These are phyloP conservation scores for Colistium nudipinnis DNA, from an alignment of 2,113 vertebrate genomes.

Conservation along the genomic window DNA sequence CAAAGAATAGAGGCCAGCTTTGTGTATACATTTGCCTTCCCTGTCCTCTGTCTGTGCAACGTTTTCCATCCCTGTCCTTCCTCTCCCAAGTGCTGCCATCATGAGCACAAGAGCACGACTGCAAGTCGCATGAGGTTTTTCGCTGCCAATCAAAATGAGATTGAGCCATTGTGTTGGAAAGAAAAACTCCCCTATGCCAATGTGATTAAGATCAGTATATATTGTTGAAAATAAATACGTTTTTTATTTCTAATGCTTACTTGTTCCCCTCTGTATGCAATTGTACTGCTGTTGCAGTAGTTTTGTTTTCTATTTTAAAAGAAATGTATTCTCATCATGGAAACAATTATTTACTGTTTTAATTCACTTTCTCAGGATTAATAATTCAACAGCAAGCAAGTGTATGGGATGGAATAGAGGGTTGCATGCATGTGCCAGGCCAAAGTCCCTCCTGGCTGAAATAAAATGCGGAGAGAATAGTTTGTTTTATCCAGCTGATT, in stretches of 20 bases:
- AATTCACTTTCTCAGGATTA: slow-evolving; percentile 97
- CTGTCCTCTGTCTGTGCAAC: slow-evolving; percentile 11
- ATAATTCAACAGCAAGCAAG: slow-evolving; percentile 76
- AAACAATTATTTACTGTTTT: slow-evolving; percentile 87
- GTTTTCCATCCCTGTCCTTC: slow-evolving; percentile 9
- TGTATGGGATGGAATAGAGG: slow-evolving; percentile 68
- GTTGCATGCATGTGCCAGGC: slow-evolving; percentile 38
- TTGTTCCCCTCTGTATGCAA: slow-evolving; percentile 83
- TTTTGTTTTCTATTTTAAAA: slow-evolving; percentile 76
- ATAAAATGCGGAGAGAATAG: slow-evolving; percentile 25
- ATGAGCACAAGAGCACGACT: slow-evolving; percentile 83
- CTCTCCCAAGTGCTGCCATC: slow-evolving; percentile 70
- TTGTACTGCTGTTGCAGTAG: slow-evolving; percentile 87
- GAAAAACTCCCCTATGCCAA: slow-evolving; percentile 81
- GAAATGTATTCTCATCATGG: slow-evolving; percentile 78
- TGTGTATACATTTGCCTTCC: slow-evolving; percentile 18
- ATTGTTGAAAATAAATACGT: slow-evolving; percentile 72
- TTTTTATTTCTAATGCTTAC: slow-evolving; percentile 84
- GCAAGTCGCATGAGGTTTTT: slow-evolving; percentile 75
- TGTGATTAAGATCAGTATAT: no score
- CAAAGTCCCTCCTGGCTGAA: slow-evolving; percentile 8
- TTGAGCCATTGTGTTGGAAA: slow-evolving; percentile 82
- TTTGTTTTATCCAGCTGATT: slow-evolving; percentile 45
- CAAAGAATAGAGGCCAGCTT: slow-evolving; percentile 20
- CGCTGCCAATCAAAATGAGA: slow-evolving; percentile 82